Base-by-base conservation (phyloP, 2,797 vertebrate genomes). In the Telmatherina bonti region DNA sequence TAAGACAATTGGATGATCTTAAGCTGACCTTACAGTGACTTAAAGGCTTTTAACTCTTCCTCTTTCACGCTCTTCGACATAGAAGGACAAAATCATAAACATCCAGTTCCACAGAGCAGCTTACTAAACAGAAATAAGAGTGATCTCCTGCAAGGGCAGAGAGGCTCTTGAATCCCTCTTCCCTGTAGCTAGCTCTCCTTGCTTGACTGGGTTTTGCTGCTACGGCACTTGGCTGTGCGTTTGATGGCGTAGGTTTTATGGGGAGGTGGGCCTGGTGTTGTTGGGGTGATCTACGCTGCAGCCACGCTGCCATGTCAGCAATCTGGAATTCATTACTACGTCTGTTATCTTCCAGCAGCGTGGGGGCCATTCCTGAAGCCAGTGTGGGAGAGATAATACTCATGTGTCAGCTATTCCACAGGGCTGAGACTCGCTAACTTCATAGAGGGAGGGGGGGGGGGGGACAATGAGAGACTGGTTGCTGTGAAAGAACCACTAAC, bases 321-420 rank as follows among this genome's bases (percentile, higher is more conserved):
- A 94, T 94, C 95, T 96, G 95, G 95, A 96, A 96, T 96, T 95
- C 93, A 95, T 95, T 95, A 94, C 78, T 67, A 91, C 79, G 93
- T 94, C 93, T 95, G 93, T 94, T 96, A 96, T 96, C 95, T 95
- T 94, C 95, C 88, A 80, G 74, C 85, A 93, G 93, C 45, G 77
- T 36, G 77, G 84, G 93, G 93, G 94, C 94, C 93, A 94, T 93
- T 95, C 89, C 91, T 92, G 88, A 89, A 90, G 87, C 89, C 83
- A 89, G 87, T 87, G 91, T 59, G 84, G 76, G 79, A 76, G 86
- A 83, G 69, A 86, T 85, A 86, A 90, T 88, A 88, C 78, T 86
- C 88, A 83, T 91, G 89, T 88, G 93, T 96, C 94, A 96, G 94
- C 94, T 95, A 90, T 95, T 96, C 94, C 92, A 94, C 90, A 78